phyloP scores from a whole-genome alignment of 53 echinoderm and acorn worm genomes.

The Arbacia lixula region DNA sequence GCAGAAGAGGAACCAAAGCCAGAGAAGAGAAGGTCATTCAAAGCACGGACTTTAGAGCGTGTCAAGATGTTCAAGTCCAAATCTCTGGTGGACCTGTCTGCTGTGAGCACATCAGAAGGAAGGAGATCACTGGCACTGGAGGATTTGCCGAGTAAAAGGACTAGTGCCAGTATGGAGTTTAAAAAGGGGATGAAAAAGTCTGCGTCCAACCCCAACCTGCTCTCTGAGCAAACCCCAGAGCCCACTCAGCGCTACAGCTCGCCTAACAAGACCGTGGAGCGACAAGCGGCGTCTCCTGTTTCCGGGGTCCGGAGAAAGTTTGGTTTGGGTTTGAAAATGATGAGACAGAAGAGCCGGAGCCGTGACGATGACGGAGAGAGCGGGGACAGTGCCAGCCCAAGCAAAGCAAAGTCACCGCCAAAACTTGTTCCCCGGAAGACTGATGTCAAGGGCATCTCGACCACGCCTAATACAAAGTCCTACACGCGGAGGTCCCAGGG shows the following conservation, averaged over 20 bases:
- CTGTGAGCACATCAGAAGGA: background rate
- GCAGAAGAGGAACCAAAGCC: slow-evolving; percentile 4
- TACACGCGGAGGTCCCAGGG: slow-evolving; percentile 32
- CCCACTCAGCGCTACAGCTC: slow-evolving; percentile 4
- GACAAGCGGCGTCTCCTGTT: background rate
- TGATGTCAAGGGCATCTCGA: slow-evolving; percentile 39
- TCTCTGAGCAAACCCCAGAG: background rate
- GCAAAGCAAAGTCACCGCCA: slow-evolving; percentile 8
- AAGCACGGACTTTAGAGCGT: slow-evolving; percentile 35
- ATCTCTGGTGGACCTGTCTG: slow-evolving; percentile 35
- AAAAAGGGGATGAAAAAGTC: slow-evolving; percentile 32
- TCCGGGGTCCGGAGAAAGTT: slow-evolving; percentile 47
- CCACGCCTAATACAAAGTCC: slow-evolving; percentile 48
- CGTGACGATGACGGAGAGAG: slow-evolving; percentile 15
- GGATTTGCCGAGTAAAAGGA: background rate
- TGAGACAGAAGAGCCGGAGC: slow-evolving; percentile 31
- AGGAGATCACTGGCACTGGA: slow-evolving; percentile 23
- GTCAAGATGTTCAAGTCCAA: slow-evolving; percentile 47
- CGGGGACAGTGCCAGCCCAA: background rate
- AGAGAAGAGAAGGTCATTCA: slow-evolving; percentile 30
- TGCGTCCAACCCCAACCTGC: slow-evolving; percentile 32
- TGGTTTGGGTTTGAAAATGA: slow-evolving; percentile 44
- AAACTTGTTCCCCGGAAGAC: background rate
- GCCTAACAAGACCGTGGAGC: background rate
- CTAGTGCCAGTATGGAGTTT: background rate